These are phyloP conservation scores for Panzeria rudis DNA, from an alignment of 2,888 invertebrate genomes.

Conservation along the genomic window DNA sequence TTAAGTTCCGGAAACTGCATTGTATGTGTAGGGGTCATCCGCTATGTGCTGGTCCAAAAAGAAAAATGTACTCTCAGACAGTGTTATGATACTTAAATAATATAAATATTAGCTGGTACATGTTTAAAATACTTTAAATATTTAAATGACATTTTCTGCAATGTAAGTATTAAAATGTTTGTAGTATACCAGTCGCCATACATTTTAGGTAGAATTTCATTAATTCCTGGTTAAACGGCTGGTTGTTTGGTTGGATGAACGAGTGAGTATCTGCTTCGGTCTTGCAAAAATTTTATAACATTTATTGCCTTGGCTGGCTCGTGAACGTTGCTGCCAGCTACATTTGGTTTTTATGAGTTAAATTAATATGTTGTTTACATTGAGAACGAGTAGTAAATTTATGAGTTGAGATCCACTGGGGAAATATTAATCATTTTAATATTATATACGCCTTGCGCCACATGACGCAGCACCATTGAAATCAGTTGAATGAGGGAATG, in stretches of 20 bases:
- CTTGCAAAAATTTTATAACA: constrained; percentile 2
- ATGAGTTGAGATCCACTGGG: constrained; percentile 71
- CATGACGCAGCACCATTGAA: constrained; percentile 68
- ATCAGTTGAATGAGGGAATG: constrained; percentile 8
- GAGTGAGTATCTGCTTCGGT: background rate
- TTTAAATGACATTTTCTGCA: too few species aligned
- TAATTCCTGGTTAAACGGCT: background rate
- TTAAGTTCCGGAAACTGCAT: too few species aligned
- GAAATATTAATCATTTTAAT: constrained; percentile 74
- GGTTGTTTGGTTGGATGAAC: background rate
- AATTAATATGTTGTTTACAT: constrained; percentile 69
- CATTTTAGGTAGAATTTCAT: background rate
- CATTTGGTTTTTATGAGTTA: constrained; percentile 67
- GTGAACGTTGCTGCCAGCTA: constrained; percentile 28
- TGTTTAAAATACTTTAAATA: too few species aligned
- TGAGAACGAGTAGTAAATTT: constrained; percentile 71
- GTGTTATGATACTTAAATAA: too few species aligned
- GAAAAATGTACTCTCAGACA: too few species aligned
- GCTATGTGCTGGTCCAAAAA: too few species aligned
- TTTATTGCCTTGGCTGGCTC: background rate
- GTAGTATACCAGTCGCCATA: background rate
- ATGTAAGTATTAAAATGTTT: too few species aligned
- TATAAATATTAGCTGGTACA: too few species aligned
- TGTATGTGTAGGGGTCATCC: too few species aligned
- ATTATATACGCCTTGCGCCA: constrained; percentile 66